Evolutionary conservation across 2,113 vertebrate species (phyloP), one percentile per base, ranked within the genome.

Genomic region (Aspidoscelis tigris): DNA sequence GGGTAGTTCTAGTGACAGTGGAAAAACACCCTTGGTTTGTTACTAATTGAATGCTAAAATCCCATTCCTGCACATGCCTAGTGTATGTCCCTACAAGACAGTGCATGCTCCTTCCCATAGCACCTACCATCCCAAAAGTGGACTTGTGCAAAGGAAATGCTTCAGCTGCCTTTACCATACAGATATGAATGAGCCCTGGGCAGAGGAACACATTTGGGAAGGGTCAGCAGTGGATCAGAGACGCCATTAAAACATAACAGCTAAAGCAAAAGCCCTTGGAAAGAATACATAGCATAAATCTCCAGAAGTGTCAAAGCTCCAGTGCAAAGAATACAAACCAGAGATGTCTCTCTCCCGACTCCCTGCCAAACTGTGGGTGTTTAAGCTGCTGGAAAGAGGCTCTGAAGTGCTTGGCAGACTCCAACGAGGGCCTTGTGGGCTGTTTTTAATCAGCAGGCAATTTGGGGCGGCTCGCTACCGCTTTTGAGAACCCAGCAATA

Each of bases 371-470:
- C 64, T 50, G 7, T 4, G 14, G 43, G 78, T 26, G 24, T 21
- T 7, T 68, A n/a, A 69, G 65, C 78, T 9, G 16, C 64, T 16
- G 16, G 41, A 20, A 24, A 3, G 6, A 33, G 41, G 9, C 64
- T 80, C 78, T 80, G 78, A 79, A 66, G 61, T 26, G 78, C 41
- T 68, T 14, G 2, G 22, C 41, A 24, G 41, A 8, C 61, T 80
- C 47, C 47, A 50, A 50, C 47, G 47, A 50, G 47, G 47, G 8
- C 47, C 8, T 9, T 5, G 47, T 9, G 47, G 5, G 47, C 78
- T 80, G 78, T n/a, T 80, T 80, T 50, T 64, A 80, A 80, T 80
- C 66, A 80, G 68, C 64, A 80, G n/a, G 64, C 55, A 2, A 2
- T n/a, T 16, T 47, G 22, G 44, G 24, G 22, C 22, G 7, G 61